Evolutionary conservation across 2,797 vertebrate genomes (phyloP), one percentile per base, ranked within the genome.

Genomic region (Acanthurus tractus): DNA sequence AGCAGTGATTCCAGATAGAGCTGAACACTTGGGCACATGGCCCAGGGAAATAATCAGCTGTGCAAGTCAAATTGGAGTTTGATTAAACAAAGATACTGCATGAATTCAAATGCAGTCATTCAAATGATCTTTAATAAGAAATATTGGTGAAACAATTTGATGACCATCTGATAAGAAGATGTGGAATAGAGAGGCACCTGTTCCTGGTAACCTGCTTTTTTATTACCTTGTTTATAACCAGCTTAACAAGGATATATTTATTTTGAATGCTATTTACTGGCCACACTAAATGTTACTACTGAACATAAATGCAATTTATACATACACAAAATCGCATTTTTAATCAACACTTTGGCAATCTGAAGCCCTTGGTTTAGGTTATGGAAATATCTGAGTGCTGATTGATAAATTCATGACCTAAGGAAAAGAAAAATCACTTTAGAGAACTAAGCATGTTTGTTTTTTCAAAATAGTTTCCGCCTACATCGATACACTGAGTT

Each of bases 1-100:
- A 72, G 59, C 40, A 59, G 36, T 8, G 64, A 70, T 66, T 80
- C 22, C 18, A 75, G 82, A 75, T 68, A 54, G 22, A 45, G 65
- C 22, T n/a, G 58, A 57, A 46, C 61, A 17, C 76, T 74, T 63
- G 25, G 85, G 85, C 78, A 38, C 46, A 7, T 18, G 1, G 71
- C 65, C 79, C 20, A 15, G 55, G 46, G 46, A 74, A 75, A 72
- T 62, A 65, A 76, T 79, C 64, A 56, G 52, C 46, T 53, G 8
- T 18, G 25, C 20, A 70, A 78, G 34, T 44, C 1, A 5, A 67
- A 59, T 64, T 46, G 46, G 9, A 36, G 10, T 61, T 65, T 22
- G 59, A 75, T 81, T 65, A 45, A 71, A 76, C 6, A 17, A 15
- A 65, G 40, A 79, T 68, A 55, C 15, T 71, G 10, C n/a, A 15